Evolutionary conservation across 64 coral and sea anemone species (phyloP), one percentile per base, ranked within the genome.

Genomic region (Orbicella faveolata): DNA sequence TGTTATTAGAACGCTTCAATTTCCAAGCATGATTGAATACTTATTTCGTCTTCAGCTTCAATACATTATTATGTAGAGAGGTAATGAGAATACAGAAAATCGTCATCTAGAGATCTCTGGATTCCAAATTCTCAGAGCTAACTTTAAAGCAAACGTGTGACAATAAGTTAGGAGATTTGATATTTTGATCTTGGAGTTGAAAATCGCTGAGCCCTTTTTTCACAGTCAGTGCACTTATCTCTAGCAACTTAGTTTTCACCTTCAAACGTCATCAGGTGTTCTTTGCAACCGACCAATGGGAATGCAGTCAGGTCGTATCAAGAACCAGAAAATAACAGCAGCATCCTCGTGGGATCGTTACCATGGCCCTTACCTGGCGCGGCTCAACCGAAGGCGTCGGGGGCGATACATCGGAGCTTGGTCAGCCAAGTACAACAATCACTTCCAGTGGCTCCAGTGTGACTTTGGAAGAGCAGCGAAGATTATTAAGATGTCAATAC

Each of bases 381-480:
- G 94, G 36, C 91, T 96, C 5, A 61, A 93, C 21, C 66, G 68
- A 52, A 62, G 23, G 17, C 78, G 76, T 77, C 76, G 83, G 9
- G 67, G 88, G 9, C 51, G 88, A 15, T 88, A 76, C 81, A 78
- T 83, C 26, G 95, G 95, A 6, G 83, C 88, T 23, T 96, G 95
- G 95, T 86, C 80, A 11, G 55, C 88, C 17, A 96, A 96, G 39
- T 93, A 92, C 69, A 96, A 96, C 34, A 93, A 93, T 20, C 41
- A 74, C 2, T 89, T 90, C n/a, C 95, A 96, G 61, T 96, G 88
- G 87, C 72, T 93, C 19, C 91, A 96, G 78, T 83, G 87, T 87
- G 83, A 92, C 19, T 92, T 92, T 74, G 67, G 77, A 61, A 68
- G 30, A 68, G 74, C 90, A 33, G 76, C 90, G 1, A 92, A 92